Percentiles rank a stretch among this genome's conserved stretches.
Evolutionary conservation across 2,113 vertebrate genomes (phyloP).

Genomic region (Poeciliopsis retropinna): DNA sequence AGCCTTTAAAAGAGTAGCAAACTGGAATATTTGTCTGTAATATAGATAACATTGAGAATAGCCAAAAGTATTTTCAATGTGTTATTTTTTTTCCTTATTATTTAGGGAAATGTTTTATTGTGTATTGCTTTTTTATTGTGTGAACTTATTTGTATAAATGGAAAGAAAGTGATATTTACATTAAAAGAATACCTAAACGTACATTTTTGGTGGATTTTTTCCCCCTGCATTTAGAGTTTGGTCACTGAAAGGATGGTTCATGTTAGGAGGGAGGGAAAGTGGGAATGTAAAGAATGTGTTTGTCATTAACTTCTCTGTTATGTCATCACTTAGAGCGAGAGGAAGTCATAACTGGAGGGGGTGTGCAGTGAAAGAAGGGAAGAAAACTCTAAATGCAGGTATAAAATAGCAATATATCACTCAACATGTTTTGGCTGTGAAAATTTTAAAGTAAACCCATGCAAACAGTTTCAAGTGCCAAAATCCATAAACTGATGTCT

Average conservation of each 20-base stretch:
- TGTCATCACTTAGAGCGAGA: background rate
- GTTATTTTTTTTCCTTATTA: conserved; percentile 77
- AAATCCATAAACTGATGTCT: background rate
- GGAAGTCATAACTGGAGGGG: background rate
- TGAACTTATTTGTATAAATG: conserved; percentile 77
- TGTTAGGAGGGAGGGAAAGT: background rate
- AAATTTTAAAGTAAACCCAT: background rate
- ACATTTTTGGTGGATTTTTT: conserved; percentile 13
- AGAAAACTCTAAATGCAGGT: background rate
- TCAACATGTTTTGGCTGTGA: background rate
- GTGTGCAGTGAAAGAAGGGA: background rate
- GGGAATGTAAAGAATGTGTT: conserved; percentile 5
- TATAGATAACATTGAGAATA: conserved; percentile 76
- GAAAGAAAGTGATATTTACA: conserved; percentile 67
- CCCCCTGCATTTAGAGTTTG: background rate
- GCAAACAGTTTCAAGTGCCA: background rate
- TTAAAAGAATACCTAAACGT: conserved; percentile 72
- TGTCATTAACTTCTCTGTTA: conserved; percentile 31
- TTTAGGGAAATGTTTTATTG: conserved; percentile 76
- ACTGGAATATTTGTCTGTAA: conserved; percentile 76
- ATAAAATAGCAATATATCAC: background rate
- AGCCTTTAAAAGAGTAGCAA: conserved; percentile 40
- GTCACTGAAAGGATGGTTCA: background rate
- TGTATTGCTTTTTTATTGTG: conserved; percentile 47
- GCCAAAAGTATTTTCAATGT: conserved; percentile 75